Base-by-base conservation (phyloP, 2,888 invertebrate genomes). In the Xestia xanthographa region DNA sequence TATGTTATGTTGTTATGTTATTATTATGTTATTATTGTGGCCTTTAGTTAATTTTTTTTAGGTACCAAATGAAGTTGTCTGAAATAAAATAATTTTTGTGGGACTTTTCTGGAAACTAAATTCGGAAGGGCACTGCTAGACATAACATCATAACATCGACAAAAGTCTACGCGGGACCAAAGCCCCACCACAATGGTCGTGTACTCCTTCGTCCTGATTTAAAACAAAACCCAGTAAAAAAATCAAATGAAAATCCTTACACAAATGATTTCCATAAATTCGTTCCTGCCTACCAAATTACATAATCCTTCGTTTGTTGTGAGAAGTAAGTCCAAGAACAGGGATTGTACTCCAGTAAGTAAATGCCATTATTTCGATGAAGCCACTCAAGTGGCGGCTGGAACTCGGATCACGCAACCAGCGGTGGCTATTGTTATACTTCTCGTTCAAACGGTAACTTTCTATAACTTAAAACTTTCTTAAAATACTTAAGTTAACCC, bases 361-460 rank as follows among this genome's bases (percentile, higher is more conserved):
- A 60, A 77, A 60, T 14, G 22, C 17, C 5, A 50, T 60, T 78
- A 45, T 62, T 53, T 53, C 45, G 11, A 78, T 68, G 50, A 63
- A 77, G 34, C 34, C 62, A 29, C 17, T 29, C 43, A 53, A 62
- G 38, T 34, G 20, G 17, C 1, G 22, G 50, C 60, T 60, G 14
- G 17, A 43, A 29, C 6, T 48, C 5, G n/a, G 9, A 14, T 41
- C n/a, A 48, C n/a, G 66, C 41, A 43, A 76, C 41, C n/a, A n/a
- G 26, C 1, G 6, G 12, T 26, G 50, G 50, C 50, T n/a, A 50
- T 4, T 50, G 50, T 56, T 56, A 14, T 12, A n/a, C n/a, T n/a
- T 12, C 26, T 26, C 26, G 26, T 56, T 26, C 53, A 56, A 56
- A 53, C 22, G 22, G n/a, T 50, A 9, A 22, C 22, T 50, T 50